Base-by-base conservation (phyloP, 2,888 invertebrate species). In the Hypercompe scribonia region DNA sequence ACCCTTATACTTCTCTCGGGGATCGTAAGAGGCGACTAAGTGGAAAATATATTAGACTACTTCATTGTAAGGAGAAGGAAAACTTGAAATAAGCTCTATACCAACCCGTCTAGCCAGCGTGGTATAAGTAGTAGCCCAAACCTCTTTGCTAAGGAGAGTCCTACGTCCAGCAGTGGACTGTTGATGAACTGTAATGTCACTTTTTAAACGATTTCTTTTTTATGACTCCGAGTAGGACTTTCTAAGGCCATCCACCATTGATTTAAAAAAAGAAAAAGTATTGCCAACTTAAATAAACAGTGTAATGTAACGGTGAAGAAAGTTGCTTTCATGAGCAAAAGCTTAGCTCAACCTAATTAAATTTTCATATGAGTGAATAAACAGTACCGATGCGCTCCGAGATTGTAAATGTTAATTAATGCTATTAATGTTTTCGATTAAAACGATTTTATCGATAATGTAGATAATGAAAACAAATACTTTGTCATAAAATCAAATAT, bases 301-400 rank as follows among this genome's bases (percentile, higher is more conserved):
- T 85, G 80, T 79, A 72, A 71, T 74, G 73, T 81, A 78, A 84
- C 85, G 83, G 84, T 74, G 77, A 76, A 75, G 86, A 85, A 84
- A 85, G 82, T 78, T 75, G 78, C 75, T 65, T 84, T 77, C 78
- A 77, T 61, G 67, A 58, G 82, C 76, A 76, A 78, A 84, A 75
- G 79, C 81, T 71, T 66, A 75, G 79, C 81, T 71, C 68, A 72
- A 18, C 63, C 21, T 58, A 76, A 84, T 78, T 83, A 75, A 74
- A 78, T 80, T 79, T 78, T 73, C 80, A 83, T 85, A 74, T 78
- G 76, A 77, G 75, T 74, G 70, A 69, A 81, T 73, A 74, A 72
- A 74, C 36, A 76, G 61, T 50, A 33, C 42, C 68, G 69, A 76
- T 67, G 73, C 13, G 42, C 54, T 31, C 39, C 58, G 36, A 33